phyloP scores from a whole-genome alignment of 2,888 invertebrate species.

The Steromphala cineraria region DNA sequence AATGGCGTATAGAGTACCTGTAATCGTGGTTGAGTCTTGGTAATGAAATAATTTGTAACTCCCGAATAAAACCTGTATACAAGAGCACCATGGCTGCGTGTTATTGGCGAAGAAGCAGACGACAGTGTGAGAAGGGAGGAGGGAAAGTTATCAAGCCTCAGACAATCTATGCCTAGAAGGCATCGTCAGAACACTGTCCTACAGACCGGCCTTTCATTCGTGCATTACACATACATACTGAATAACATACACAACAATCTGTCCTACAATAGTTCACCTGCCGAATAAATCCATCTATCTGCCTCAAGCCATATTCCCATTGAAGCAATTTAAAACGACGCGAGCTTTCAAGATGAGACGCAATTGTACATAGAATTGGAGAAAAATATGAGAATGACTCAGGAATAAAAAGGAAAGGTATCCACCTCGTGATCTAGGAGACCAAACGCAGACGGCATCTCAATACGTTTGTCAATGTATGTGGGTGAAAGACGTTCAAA shows the following conservation, averaged over 20 bases:
- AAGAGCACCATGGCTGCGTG: background rate
- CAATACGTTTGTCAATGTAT: slow-evolving; percentile 44
- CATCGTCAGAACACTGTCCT: slow-evolving; percentile 8
- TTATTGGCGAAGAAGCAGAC: background rate
- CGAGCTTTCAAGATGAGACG: background rate
- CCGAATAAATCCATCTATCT: slow-evolving; percentile 6
- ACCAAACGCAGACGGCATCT: slow-evolving; percentile 53
- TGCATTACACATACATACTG: slow-evolving; percentile 12
- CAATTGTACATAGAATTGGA: background rate
- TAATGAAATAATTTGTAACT: no score
- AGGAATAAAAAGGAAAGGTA: background rate
- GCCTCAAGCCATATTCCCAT: slow-evolving; percentile 19
- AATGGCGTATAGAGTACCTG: background rate
- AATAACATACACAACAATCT: slow-evolving; percentile 26
- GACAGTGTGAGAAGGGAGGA: background rate
- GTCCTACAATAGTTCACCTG: slow-evolving; percentile 12
- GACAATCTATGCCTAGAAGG: slow-evolving; percentile 24
- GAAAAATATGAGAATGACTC: background rate
- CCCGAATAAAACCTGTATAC: no score
- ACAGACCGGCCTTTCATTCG: background rate
- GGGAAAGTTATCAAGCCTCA: background rate
- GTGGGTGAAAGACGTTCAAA: slow-evolving; percentile 40
- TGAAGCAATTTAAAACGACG: slow-evolving; percentile 11
- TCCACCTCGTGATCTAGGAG: slow-evolving; percentile 42
- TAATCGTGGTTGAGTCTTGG: background rate